Evolutionary conservation across 2,797 vertebrate genomes (phyloP), one percentile per base, ranked within the genome.

Genomic region (Anabas testudineus): DNA sequence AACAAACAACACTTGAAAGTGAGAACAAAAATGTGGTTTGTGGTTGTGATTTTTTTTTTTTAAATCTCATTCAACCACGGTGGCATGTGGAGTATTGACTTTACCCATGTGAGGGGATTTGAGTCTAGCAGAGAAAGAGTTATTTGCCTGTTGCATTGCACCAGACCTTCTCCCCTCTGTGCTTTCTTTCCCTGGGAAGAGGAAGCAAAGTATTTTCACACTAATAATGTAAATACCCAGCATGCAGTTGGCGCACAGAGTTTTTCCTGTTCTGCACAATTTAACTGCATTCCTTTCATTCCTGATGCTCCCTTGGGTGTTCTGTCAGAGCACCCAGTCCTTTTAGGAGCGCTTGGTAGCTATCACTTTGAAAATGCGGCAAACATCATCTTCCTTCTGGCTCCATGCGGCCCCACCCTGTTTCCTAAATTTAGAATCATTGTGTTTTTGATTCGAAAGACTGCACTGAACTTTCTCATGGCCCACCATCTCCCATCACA

Each of bases 391-490:
- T 41, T 56, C 54, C 48, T 59, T 22, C 72, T 53, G 43, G 60
- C 71, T 71, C 36, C 51, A 10, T 61, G 45, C 71, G 46, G 74
- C 84, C 84, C 79, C 81, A 65, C 84, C 87, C 82, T 48, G 43
- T 19, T 66, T 66, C 55, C 83, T 86, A 91, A 80, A 85, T 89
- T 76, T 89, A 90, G 84, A 73, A 80, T 21, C 2, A 1, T 60
- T 63, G 49, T 80, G 74, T 82, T 88, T 82, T 85, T 49, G 30
- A 71, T 83, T 80, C 75, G 84, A 75, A 80, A 65, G 55, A 53
- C 70, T 43, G 72, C 61, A 39, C 83, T 90, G 87, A 90, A 90
- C 90, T 88, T 92, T 93, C 93, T 90, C 94, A 93, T 87, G 90
- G 88, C 89, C 88, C 63, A 48, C 78, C 77, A 34, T 87, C 82